These are phyloP conservation scores for Dinoponera quadriceps DNA, from an alignment of 1,140 invertebrate genomes.

Conservation along the genomic window DNA sequence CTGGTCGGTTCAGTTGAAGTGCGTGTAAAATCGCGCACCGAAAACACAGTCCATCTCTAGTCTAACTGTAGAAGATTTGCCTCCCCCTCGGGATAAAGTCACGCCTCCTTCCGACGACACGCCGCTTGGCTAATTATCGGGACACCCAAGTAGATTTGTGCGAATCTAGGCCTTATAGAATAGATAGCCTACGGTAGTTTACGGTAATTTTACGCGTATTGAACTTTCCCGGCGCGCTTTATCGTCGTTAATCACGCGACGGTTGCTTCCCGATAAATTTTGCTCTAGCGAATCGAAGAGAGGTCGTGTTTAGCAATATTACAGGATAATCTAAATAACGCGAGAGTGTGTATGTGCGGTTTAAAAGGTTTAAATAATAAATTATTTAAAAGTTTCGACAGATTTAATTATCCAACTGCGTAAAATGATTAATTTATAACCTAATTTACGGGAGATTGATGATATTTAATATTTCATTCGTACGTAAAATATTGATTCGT, in stretches of 20 bases:
- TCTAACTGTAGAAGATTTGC: conserved; percentile 23
- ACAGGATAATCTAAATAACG: no score
- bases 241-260: conserved; percentile 1
- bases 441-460: no score
- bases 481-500: neutral
- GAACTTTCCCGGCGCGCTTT: conserved; percentile 8
- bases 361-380: no score
- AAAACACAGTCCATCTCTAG: conserved; percentile 14
- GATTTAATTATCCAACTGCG: no score
- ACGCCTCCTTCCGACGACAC: conserved; percentile 4
- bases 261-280: neutral
- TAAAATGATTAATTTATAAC: no score
- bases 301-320: no score
- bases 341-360: no score
- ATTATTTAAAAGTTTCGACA: no score
- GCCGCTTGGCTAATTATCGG: conserved; percentile 4
- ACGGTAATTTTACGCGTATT: conserved; percentile 21
- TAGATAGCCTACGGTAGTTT: conserved; percentile 26
- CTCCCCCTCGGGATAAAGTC: neutral
- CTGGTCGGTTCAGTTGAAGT: neutral
- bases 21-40: conserved; percentile 11
- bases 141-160: conserved; percentile 20
- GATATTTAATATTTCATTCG: neutral
- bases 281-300: no score
- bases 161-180: conserved; percentile 25